Conservation (phyloP, 2,888 invertebrate genomes). For the Drosophila hamatofila region DNA sequence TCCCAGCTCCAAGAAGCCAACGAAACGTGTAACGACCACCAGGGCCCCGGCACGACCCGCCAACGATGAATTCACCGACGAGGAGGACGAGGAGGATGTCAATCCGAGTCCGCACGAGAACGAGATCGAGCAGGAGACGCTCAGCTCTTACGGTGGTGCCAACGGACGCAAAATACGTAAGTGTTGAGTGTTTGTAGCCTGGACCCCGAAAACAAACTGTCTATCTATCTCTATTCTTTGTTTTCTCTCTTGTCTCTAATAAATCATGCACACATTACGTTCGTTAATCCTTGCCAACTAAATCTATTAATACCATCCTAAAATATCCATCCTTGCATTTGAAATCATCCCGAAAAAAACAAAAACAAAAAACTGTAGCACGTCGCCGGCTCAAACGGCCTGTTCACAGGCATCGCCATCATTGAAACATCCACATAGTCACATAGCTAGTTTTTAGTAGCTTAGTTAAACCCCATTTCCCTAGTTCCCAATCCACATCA, state of each 20-base stretch:
- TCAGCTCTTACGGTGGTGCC: slow-evolving; percentile 69
- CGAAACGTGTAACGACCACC: slow-evolving; percentile 77
- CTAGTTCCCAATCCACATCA: background rate
- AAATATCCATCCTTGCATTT: slow-evolving; percentile 26
- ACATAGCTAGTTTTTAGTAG: slow-evolving; percentile 56
- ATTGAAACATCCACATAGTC: slow-evolving; percentile 43
- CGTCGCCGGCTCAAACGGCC: slow-evolving; percentile 70
- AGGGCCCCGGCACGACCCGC: slow-evolving; percentile 76
- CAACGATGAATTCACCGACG: slow-evolving; percentile 81
- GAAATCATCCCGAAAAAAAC: slow-evolving; percentile 32
- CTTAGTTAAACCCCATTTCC: slow-evolving; percentile 16
- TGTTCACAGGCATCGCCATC: slow-evolving; percentile 61
- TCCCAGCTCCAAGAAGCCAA: slow-evolving; percentile 82
- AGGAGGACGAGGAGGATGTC: slow-evolving; percentile 82
- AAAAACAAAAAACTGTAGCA: slow-evolving; percentile 45
- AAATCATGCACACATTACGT: slow-evolving; percentile 56
- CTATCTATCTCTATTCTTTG: slow-evolving; percentile 53
- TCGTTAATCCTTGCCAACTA: slow-evolving; percentile 19
- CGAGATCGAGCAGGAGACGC: slow-evolving; percentile 76
- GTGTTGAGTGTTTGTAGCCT: slow-evolving; percentile 71
- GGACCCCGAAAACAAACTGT: slow-evolving; percentile 78
- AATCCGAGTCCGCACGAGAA: slow-evolving; percentile 79
- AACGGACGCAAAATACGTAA: slow-evolving; percentile 84
- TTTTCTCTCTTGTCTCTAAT: slow-evolving; percentile 64
- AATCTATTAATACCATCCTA: slow-evolving; percentile 4